phyloP scores from a whole-genome alignment of 2,888 invertebrate species.

The Lapara coniferarum region DNA sequence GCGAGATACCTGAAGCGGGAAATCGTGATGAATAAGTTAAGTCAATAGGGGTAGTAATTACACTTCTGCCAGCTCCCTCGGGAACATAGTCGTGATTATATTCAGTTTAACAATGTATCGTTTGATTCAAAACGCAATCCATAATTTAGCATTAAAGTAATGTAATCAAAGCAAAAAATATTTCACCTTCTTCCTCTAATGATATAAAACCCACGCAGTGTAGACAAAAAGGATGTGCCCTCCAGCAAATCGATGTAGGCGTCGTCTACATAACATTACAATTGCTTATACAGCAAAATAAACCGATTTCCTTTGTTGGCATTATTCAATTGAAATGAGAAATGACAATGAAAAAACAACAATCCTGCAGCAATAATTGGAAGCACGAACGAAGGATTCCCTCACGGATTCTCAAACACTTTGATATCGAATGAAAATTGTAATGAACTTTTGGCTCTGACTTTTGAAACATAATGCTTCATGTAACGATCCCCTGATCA shows the following conservation, averaged over 20 bases:
- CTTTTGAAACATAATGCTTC: neutral
- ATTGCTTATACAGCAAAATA: neutral
- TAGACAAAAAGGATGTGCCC: neutral
- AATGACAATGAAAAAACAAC: conserved; percentile 17
- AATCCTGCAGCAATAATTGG: conserved; percentile 2
- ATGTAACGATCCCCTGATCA: neutral
- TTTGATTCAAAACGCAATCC: no score
- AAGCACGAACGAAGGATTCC: conserved; percentile 8
- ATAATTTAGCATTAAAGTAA: neutral
- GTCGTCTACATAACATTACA: neutral
- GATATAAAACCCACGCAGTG: neutral
- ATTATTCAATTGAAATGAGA: neutral
- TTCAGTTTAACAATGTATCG: no score
- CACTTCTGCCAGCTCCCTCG: no score
- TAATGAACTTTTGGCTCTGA: no score
- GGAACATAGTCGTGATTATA: no score
- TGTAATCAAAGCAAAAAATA: no score
- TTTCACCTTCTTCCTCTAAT: neutral
- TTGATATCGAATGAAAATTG: conserved; percentile 5
- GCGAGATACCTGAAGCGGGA: no score
- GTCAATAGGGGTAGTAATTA: no score
- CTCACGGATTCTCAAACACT: neutral
- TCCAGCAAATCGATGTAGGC: neutral
- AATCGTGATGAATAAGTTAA: no score
- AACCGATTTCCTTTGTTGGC: conserved; percentile 1